Evolutionary conservation across 2,113 vertebrate genomes (phyloP).

Genomic region (Alosa alosa): DNA sequence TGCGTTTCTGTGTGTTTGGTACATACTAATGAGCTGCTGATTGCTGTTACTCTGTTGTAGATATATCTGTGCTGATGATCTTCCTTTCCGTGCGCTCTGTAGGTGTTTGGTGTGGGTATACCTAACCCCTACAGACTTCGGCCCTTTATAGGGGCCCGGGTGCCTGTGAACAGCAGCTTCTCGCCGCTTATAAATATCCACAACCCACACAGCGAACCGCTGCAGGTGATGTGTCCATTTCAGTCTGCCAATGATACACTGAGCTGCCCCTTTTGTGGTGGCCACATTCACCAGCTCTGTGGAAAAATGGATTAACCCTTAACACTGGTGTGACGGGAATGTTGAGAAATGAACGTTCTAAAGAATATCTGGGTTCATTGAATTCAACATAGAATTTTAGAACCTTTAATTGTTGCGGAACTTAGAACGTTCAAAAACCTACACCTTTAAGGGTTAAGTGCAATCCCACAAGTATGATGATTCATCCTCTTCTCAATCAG

Average conservation of each 20-base stretch:
- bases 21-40: neutral
- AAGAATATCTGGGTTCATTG: too few species aligned
- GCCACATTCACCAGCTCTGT: neutral
- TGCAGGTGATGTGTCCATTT: constrained; percentile 77
- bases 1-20: neutral
- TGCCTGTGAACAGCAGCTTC: constrained; percentile 98
- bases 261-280: neutral
- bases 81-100: neutral
- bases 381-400: too few species aligned
- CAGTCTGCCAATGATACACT: neutral
- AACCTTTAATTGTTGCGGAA: too few species aligned
- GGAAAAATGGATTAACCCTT: neutral
- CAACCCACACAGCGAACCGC: constrained; percentile 94
- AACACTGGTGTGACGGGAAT: too few species aligned
- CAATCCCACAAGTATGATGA: neutral
- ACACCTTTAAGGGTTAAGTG: too few species aligned
- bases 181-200: constrained; percentile 98
- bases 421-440: too few species aligned
- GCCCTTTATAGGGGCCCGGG: constrained; percentile 95
- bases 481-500: too few species aligned
- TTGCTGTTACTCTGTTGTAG: neutral
- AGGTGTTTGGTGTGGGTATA: constrained; percentile 98
- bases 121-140: constrained; percentile 95
- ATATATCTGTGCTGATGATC: neutral
- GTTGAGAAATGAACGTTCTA: too few species aligned